Conservation (phyloP, 2,797 vertebrate species). For the Alosa sapidissima region DNA sequence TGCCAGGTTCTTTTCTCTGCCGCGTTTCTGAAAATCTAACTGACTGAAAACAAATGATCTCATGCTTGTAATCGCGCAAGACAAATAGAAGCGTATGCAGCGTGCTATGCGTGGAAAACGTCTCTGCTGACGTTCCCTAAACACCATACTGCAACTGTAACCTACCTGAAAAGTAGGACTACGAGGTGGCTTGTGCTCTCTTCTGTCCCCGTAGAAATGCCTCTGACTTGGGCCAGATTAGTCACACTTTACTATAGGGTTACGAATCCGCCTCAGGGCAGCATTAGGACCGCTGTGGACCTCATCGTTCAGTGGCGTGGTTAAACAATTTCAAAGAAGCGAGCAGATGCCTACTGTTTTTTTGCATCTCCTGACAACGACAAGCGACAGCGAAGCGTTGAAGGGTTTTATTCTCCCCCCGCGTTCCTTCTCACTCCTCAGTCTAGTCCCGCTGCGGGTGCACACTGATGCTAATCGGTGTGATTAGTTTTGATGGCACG, state of each 20-base stretch:
- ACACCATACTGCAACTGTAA: background rate
- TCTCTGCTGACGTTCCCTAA: background rate
- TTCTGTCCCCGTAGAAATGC: background rate
- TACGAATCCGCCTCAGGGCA: background rate
- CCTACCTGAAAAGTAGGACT: slow-evolving; percentile 7
- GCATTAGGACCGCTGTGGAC: background rate
- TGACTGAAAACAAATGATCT: background rate
- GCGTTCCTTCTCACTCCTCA: slow-evolving; percentile 78
- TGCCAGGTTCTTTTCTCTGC: too few relatives aligned
- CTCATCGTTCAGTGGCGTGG: background rate
- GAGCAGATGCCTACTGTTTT: background rate
- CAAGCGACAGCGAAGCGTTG: background rate
- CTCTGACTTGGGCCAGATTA: background rate
- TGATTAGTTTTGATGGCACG: slow-evolving; percentile 94
- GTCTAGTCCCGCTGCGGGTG: slow-evolving; percentile 82
- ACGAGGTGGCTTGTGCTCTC: background rate
- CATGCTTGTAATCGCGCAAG: background rate
- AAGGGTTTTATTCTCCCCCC: slow-evolving; percentile 26
- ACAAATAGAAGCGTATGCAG: background rate
- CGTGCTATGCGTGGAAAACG: background rate
- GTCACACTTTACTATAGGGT: background rate
- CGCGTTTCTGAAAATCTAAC: background rate
- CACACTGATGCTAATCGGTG: slow-evolving; percentile 91
- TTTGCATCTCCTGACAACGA: background rate
- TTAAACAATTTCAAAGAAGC: background rate